Conservation (phyloP, 1,140 invertebrate genomes). For the Polyergus mexicanus region DNA sequence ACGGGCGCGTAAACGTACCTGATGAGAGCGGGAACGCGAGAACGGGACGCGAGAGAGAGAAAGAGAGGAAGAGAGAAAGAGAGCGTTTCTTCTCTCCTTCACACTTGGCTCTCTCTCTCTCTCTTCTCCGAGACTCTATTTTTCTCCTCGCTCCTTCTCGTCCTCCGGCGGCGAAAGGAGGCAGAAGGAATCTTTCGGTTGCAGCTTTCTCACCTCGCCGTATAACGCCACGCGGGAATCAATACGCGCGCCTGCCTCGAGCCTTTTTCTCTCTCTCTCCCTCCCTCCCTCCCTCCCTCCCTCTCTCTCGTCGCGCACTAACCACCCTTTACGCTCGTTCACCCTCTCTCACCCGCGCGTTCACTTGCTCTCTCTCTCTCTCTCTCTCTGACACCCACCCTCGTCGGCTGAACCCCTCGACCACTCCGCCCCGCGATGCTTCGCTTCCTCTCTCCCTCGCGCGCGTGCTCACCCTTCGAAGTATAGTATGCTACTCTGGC, state of each 20-base stretch:
- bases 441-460: conserved; percentile 28
- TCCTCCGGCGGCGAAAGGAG: conserved; percentile 59
- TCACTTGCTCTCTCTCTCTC: conserved; percentile 33
- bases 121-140: conserved; percentile 31
- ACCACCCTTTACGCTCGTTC: conserved; percentile 2
- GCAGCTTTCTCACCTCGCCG: conserved; percentile 77
- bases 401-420: not conserved
- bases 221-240: conserved; percentile 77
- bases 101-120: conserved; percentile 20
- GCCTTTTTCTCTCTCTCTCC: conserved; percentile 61
- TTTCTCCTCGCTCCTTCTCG: conserved; percentile 56
- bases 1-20: conserved; percentile 53
- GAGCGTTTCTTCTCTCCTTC: not conserved
- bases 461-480: conserved; percentile 41
- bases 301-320: conserved; percentile 30
- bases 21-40: conserved; percentile 40
- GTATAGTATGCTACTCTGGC: conserved; percentile 23
- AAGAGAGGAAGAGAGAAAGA: not conserved
- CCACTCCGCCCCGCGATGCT: not conserved
- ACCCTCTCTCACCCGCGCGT: conserved; percentile 28
- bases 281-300: conserved; percentile 49
- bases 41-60: not conserved
- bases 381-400: conserved; percentile 47
- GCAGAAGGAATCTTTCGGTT: conserved; percentile 72
- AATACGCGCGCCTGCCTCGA: conserved; percentile 76